A percentile compares a stretch with the other conserved stretches of the same genome.
phyloP scores from a whole-genome alignment of 2,888 invertebrate genomes.

The Dugesia japonica region DNA sequence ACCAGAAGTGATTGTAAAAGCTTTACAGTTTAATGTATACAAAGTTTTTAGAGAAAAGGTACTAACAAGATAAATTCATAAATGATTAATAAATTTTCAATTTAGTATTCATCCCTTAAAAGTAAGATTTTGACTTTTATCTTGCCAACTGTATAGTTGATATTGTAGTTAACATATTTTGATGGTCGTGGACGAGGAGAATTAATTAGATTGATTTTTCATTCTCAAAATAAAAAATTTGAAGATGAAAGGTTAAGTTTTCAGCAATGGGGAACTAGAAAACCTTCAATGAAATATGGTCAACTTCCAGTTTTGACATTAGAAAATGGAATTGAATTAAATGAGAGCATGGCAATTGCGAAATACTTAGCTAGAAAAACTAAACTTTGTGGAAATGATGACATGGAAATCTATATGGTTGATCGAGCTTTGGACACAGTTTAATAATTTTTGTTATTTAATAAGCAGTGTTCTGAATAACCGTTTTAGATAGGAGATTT shows the following conservation, averaged over 20 bases:
- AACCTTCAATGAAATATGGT: constrained; percentile 6
- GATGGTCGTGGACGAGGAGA: constrained; percentile 27
- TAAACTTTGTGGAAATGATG: background rate
- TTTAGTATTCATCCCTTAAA: no score
- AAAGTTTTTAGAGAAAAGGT: no score
- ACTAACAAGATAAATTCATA: no score
- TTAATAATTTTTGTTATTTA: background rate
- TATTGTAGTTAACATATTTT: constrained; percentile 20
- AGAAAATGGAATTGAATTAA: constrained; percentile 15
- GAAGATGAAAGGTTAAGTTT: constrained; percentile 25
- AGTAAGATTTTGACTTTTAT: no score
- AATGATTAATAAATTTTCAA: no score
- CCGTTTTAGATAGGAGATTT: background rate
- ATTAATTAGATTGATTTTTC: constrained; percentile 24
- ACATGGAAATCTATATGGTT: constrained; percentile 16
- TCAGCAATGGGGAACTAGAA: constrained; percentile 13
- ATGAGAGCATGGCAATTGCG: constrained; percentile 28
- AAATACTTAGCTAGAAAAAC: constrained; percentile 21
- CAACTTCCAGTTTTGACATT: constrained; percentile 22
- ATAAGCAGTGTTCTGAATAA: background rate
- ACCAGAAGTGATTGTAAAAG: no score
- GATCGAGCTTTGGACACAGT: constrained; percentile 25
- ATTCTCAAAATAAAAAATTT: constrained; percentile 20
- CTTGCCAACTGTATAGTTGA: no score
- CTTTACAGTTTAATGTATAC: no score